Percentiles rank a stretch among this genome's conserved stretches.
These are phyloP conservation scores for Nymphicus hollandicus DNA, from an alignment of 2,113 vertebrate species.

Conservation along the genomic window DNA sequence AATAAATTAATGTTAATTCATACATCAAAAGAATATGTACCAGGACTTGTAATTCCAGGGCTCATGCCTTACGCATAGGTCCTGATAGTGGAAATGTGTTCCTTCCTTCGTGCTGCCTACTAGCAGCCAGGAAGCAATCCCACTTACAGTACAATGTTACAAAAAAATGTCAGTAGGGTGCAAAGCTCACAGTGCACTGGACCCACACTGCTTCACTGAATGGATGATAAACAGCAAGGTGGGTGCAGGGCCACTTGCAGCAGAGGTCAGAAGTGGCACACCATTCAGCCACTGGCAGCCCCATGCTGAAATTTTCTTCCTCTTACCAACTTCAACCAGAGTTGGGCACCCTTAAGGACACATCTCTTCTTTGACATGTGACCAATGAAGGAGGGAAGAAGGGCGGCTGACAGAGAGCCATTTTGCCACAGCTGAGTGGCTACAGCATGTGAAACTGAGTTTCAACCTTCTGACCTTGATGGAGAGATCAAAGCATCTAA, in stretches of 20 bases:
- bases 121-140: background rate
- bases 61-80: background rate
- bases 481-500: background rate
- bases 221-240: background rate
- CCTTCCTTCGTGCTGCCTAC: background rate
- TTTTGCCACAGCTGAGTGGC: background rate
- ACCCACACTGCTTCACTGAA: background rate
- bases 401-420: accelerated
- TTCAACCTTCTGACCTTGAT: background rate
- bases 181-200: background rate
- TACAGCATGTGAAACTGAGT: background rate
- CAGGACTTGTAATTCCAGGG: background rate
- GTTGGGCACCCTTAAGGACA: background rate
- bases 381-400: background rate
- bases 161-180: background rate
- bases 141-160: background rate
- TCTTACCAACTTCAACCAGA: background rate
- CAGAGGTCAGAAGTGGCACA: background rate
- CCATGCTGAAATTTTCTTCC: background rate
- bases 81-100: background rate
- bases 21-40: background rate
- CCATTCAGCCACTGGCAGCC: accelerated
- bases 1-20: background rate
- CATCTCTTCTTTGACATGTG: background rate
- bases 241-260: background rate